These are phyloP conservation scores for Crypturellus undulatus DNA, from an alignment of 2,113 vertebrate genomes.

Conservation along the genomic window DNA sequence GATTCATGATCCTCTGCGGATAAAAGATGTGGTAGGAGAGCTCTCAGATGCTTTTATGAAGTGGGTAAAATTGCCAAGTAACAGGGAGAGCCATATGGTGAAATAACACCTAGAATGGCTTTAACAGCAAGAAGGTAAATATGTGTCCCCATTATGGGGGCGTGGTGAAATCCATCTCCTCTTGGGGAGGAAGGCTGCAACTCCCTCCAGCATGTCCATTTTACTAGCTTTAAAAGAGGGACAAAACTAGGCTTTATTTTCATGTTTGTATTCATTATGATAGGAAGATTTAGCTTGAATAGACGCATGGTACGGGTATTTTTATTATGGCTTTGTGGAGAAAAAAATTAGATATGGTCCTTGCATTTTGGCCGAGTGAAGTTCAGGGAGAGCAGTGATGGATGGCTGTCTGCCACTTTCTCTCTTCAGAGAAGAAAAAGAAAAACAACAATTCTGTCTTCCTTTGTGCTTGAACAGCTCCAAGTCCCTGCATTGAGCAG, in stretches of 20 bases:
- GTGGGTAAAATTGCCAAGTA: neutral
- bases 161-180: neutral
- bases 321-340: neutral
- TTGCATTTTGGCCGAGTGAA: neutral
- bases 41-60: neutral
- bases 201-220: neutral
- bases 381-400: neutral
- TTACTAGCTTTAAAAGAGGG: neutral
- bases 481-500: fast-evolving
- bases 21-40: neutral
- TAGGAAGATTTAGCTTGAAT: neutral
- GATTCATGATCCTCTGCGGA: constrained; percentile 3
- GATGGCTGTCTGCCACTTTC: neutral
- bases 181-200: neutral
- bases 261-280: neutral
- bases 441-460: neutral
- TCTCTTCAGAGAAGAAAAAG: neutral
- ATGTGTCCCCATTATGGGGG: fast-evolving
- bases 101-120: neutral
- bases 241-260: constrained; percentile 7
- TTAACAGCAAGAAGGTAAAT: neutral
- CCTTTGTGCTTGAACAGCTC: neutral
- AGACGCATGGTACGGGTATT: neutral
- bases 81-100: neutral
- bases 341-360: neutral